Percentiles rank a stretch among this genome's conserved stretches.
phyloP scores from a whole-genome alignment of 1,140 invertebrate genomes.

The Muscidifurax raptorellus region DNA sequence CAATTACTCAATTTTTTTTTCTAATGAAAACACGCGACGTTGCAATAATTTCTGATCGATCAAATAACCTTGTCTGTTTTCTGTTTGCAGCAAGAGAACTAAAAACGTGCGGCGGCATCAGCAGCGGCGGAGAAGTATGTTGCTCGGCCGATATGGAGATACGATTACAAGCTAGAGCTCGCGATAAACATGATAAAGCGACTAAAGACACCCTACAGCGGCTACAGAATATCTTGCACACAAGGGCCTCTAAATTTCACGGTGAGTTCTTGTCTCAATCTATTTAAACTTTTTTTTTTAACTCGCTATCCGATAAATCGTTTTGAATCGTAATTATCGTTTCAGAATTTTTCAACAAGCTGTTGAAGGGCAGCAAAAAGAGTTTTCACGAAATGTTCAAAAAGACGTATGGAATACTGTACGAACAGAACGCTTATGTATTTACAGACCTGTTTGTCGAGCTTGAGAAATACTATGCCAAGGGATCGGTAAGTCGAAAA shows the following conservation, averaged over 20 bases:
- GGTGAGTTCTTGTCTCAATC: slow-evolving; percentile 63
- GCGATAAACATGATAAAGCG: slow-evolving; percentile 72
- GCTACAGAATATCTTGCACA: slow-evolving; percentile 68
- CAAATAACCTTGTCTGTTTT: not conserved
- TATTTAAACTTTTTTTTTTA: not conserved
- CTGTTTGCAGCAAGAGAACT: slow-evolving; percentile 70
- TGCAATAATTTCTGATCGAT: too few species aligned
- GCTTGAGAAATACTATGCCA: slow-evolving; percentile 91
- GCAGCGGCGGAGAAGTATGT: slow-evolving; percentile 72
- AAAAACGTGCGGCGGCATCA: slow-evolving; percentile 71
- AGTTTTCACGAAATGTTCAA: slow-evolving; percentile 97
- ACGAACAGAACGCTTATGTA: slow-evolving; percentile 94
- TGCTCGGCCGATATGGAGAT: slow-evolving; percentile 73
- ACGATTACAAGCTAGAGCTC: slow-evolving; percentile 69
- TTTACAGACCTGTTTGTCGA: slow-evolving; percentile 94
- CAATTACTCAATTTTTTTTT: too few species aligned
- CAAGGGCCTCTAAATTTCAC: slow-evolving; percentile 70
- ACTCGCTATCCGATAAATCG: not conserved
- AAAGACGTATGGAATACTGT: slow-evolving; percentile 94
- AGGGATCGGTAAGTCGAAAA: slow-evolving; percentile 76
- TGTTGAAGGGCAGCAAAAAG: slow-evolving; percentile 87
- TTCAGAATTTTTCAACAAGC: slow-evolving; percentile 90
- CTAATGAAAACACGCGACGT: too few species aligned
- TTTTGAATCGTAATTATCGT: slow-evolving; percentile 54
- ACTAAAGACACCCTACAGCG: slow-evolving; percentile 70